Conservation (phyloP, 2,888 invertebrate genomes). For the Dicycla oo region DNA sequence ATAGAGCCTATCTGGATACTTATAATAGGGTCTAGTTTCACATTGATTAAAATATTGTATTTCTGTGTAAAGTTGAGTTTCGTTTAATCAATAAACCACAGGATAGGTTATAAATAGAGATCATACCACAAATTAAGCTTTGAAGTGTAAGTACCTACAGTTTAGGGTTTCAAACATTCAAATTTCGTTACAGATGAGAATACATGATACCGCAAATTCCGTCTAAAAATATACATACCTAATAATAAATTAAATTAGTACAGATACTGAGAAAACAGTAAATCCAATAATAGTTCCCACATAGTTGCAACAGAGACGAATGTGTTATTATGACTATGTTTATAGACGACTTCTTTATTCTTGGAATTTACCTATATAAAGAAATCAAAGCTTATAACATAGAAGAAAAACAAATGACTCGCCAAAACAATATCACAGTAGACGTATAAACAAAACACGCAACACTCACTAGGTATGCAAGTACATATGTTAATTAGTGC, state of each 20-base stretch:
- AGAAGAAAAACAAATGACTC: neutral
- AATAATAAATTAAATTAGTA: too few species aligned
- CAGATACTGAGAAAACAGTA: too few species aligned
- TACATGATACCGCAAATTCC: neutral
- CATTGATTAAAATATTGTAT: neutral
- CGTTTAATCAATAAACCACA: neutral
- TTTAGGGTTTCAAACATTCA: neutral
- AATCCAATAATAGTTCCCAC: neutral
- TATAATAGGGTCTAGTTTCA: neutral
- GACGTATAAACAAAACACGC: constrained; percentile 8
- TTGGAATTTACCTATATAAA: neutral
- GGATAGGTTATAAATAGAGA: neutral
- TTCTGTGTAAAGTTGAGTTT: neutral
- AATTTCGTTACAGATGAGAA: neutral
- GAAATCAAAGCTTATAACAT: neutral
- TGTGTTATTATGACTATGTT: neutral
- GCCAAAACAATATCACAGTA: neutral
- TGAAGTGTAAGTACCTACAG: neutral
- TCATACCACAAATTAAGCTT: constrained; percentile 9
- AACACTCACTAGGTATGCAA: neutral
- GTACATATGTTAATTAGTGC: constrained; percentile 34
- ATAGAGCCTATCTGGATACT: neutral
- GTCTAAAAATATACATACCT: too few species aligned
- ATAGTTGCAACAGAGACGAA: neutral
- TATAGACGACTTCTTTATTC: neutral